Evolutionary conservation across 2,888 invertebrate species (phyloP).

Genomic region (Dusona sp.): DNA sequence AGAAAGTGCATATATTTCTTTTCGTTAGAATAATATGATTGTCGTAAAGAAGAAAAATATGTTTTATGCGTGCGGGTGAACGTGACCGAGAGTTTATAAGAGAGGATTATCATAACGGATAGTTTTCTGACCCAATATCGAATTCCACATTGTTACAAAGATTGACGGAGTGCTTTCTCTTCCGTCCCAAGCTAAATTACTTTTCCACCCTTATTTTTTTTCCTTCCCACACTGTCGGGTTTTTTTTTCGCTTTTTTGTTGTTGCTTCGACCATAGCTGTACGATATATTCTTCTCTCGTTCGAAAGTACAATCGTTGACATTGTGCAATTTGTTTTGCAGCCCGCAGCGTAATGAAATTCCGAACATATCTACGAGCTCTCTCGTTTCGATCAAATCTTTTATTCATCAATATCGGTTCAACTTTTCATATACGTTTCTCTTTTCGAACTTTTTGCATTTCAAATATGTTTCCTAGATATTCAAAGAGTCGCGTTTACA

Average conservation of each 20-base stretch:
- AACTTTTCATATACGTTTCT: background rate
- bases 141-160: conserved; percentile 28
- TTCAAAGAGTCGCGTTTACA: background rate
- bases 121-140: conserved; percentile 21
- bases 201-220: conserved; percentile 24
- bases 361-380: conserved; percentile 22
- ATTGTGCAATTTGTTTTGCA: conserved; percentile 36
- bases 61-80: conserved; percentile 1
- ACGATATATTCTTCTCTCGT: conserved; percentile 6
- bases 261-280: conserved; percentile 1
- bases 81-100: conserved; percentile 18
- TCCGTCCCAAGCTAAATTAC: conserved; percentile 34
- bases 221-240: background rate
- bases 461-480: background rate
- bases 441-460: too few relatives aligned
- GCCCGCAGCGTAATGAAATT: conserved; percentile 33
- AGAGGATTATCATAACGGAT: conserved; percentile 17
- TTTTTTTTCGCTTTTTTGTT: background rate
- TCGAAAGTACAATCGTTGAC: conserved; percentile 27
- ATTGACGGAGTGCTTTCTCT: conserved; percentile 16
- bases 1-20: background rate
- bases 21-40: background rate
- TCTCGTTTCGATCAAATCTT: conserved; percentile 19
- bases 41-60: conserved; percentile 4
- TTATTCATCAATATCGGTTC: conserved; percentile 39